Conservation (phyloP, 2,113 vertebrate species). For the Australoheros scitulus region DNA sequence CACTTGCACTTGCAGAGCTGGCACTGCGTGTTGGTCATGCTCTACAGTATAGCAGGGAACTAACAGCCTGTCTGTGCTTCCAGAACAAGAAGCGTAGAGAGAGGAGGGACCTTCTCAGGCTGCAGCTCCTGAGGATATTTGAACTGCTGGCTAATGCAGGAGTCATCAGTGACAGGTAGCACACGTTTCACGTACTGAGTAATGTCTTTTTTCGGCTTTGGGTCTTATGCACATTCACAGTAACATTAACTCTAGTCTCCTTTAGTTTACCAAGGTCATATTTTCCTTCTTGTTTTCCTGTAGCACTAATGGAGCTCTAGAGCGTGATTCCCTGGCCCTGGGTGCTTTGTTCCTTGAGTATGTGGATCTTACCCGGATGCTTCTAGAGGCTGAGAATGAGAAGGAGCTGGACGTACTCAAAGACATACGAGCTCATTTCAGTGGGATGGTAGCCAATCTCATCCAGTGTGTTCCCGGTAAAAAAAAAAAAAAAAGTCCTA, state of each 20-base stretch:
- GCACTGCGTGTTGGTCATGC: not conserved
- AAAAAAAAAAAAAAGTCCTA: not conserved
- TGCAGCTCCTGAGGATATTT: conserved; percentile 95
- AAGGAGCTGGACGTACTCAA: conserved; percentile 95
- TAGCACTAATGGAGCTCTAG: conserved; percentile 95
- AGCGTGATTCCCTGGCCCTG: conserved; percentile 92
- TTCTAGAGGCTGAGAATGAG: conserved; percentile 96
- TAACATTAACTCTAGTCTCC: not conserved
- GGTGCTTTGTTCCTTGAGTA: conserved; percentile 97
- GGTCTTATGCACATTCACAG: not conserved
- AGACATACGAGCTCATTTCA: conserved; percentile 98
- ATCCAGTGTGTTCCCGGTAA: conserved; percentile 95
- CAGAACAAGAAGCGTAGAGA: conserved; percentile 98
- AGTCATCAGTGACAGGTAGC: conserved; percentile 97
- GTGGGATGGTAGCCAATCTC: conserved; percentile 96
- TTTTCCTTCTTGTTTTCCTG: conserved; percentile 14
- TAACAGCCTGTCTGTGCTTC: conserved; percentile 9
- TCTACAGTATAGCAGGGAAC: not conserved
- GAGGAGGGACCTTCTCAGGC: conserved; percentile 89
- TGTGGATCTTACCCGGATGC: conserved; percentile 96
- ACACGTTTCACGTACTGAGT: not conserved
- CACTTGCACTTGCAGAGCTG: not conserved
- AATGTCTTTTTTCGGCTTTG: not conserved
- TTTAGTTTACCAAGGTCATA: not conserved
- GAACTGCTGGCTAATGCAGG: conserved; percentile 95